phyloP scores from a whole-genome alignment of 2,113 vertebrate species.

The Poeciliopsis retropinna region DNA sequence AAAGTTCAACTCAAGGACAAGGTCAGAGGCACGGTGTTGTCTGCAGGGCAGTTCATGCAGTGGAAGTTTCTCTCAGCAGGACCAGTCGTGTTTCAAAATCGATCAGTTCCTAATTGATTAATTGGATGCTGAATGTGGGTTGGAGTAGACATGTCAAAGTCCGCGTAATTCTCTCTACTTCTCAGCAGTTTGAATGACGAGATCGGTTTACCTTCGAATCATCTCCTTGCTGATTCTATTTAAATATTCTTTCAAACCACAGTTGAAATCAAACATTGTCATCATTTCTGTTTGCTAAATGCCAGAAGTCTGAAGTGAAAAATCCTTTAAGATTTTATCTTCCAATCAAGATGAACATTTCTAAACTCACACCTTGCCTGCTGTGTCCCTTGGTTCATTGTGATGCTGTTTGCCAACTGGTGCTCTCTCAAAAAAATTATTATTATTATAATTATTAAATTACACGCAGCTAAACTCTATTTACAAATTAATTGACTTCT shows the following conservation, averaged over 20 bases:
- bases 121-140: constrained; percentile 58
- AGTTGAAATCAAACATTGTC: not conserved
- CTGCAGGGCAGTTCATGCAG: constrained; percentile 45
- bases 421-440: too few species aligned
- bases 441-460: too few species aligned
- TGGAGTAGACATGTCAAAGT: constrained; percentile 45
- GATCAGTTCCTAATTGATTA: constrained; percentile 60
- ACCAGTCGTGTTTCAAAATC: constrained; percentile 46
- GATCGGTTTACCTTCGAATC: constrained; percentile 31
- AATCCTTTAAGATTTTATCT: too few species aligned
- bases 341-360: too few species aligned
- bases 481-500: too few species aligned
- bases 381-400: too few species aligned
- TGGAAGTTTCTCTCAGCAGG: constrained; percentile 32
- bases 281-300: constrained; percentile 20
- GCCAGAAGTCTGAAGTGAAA: constrained; percentile 9
- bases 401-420: too few species aligned
- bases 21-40: constrained; percentile 21
- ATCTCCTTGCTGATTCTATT: constrained; percentile 33
- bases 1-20: constrained; percentile 73
- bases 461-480: too few species aligned
- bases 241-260: constrained; percentile 22
- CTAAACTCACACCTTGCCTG: too few species aligned
- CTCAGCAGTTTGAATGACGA: constrained; percentile 45
- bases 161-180: constrained; percentile 19